phyloP scores from a whole-genome alignment of 1,140 invertebrate species.

The Trichonephila clavata region DNA sequence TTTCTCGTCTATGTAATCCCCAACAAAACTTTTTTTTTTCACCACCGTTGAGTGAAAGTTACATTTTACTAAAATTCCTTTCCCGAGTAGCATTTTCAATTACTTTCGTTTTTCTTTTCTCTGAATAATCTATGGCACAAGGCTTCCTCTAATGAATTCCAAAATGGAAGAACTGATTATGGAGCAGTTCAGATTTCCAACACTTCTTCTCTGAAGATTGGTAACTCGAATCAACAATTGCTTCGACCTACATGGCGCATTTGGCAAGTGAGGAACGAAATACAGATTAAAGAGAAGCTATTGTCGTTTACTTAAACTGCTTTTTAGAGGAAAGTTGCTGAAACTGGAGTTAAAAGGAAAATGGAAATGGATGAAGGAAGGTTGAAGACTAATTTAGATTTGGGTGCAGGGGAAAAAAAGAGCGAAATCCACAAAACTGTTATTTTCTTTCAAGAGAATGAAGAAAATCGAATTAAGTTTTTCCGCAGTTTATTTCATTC shows the following conservation, averaged over 20 bases:
- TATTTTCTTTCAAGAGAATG: conserved; percentile 25
- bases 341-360: conserved; percentile 24
- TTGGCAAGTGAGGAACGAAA: neutral
- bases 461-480: conserved; percentile 53
- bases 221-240: conserved; percentile 40
- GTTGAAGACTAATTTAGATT: conserved; percentile 12
- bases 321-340: conserved; percentile 6
- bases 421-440: conserved; percentile 22
- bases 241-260: neutral
- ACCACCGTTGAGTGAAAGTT: neutral
- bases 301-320: conserved; percentile 51
- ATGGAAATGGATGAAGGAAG: conserved; percentile 4
- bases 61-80: neutral
- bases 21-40: neutral
- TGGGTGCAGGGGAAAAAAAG: neutral
- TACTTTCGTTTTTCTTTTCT: conserved; percentile 20
- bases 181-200: conserved; percentile 11
- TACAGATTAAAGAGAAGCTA: conserved; percentile 36
- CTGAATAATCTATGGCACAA: neutral
- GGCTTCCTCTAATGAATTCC: conserved; percentile 29
- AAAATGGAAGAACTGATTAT: conserved; percentile 52
- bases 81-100: conserved; percentile 24
- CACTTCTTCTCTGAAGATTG: conserved; percentile 22
- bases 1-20: neutral
- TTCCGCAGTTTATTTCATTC: conserved; percentile 41